Conservation (phyloP, 2,888 invertebrate species). For the Amiota mariae region DNA sequence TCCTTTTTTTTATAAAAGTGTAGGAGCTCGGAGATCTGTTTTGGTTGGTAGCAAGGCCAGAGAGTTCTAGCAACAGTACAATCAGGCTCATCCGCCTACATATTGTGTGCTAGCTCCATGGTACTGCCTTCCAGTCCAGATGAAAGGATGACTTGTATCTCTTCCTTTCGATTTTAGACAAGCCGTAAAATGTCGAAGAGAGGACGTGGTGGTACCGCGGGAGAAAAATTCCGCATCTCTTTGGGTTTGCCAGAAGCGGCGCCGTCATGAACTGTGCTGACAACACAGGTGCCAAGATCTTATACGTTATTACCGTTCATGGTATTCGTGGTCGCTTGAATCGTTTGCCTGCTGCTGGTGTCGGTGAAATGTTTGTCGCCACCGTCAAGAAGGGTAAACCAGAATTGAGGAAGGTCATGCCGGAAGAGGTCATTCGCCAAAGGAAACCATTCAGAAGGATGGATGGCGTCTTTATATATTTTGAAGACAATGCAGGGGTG, state of each 20-base stretch:
- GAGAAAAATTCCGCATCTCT: no score
- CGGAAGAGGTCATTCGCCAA: conserved; percentile 98
- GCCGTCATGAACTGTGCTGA: conserved; percentile 99
- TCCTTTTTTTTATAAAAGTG: no score
- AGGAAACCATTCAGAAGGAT: conserved; percentile 99
- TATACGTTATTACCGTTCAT: conserved; percentile 99
- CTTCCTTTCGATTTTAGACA: conserved; percentile 75
- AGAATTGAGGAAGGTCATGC: conserved; percentile 99
- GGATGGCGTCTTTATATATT: conserved; percentile 99
- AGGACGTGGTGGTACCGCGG: no score
- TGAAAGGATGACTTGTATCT: no score
- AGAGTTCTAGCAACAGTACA: no score
- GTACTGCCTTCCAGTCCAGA: no score
- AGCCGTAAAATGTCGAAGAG: no score
- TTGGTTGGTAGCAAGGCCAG: no score
- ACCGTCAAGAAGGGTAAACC: conserved; percentile 99
- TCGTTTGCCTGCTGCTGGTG: conserved; percentile 97
- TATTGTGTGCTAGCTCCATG: no score
- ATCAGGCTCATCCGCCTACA: no score
- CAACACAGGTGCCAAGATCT: conserved; percentile 99
- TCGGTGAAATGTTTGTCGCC: conserved; percentile 99
- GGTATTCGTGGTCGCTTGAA: conserved; percentile 98
- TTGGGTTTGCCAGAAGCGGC: no score
- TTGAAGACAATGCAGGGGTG: conserved; percentile 99
- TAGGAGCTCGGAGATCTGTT: no score